Evolutionary conservation across 2,113 vertebrate species (phyloP), one percentile per base, ranked within the genome.

Genomic region (Chroicocephalus ridibundus): DNA sequence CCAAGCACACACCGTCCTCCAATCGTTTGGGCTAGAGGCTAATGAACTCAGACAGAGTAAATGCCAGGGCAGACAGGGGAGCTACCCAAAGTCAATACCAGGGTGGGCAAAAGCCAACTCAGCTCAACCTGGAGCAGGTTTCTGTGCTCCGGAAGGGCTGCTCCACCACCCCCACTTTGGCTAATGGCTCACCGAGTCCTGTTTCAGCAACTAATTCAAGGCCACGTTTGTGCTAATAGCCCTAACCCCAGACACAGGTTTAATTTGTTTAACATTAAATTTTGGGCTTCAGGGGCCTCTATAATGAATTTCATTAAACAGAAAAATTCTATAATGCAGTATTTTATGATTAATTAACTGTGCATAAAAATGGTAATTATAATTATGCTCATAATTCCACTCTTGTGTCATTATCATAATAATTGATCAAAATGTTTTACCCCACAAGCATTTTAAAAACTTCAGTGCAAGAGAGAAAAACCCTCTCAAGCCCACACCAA

Each of bases 341-440:
- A 74, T 95, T 97, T 98, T 97, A 97, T 94, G 96, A 98, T 98
- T 98, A 98, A 98, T 98, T 96, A 97, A 97, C 90, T 69, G 16
- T 92, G 74, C 93, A 97, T 97, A 95, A 98, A 98, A 96, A 97
- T 86, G 90, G 82, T 96, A 97, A 97, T 98, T 98, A 91, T 91
- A 97, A 98, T 97, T 97, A 96, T 13, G 91, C 87, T 97, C 93
- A 78, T 98, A 98, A 98, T 97, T 98, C 97, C 92, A 91, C 87
- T 95, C 62, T 8, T 49, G 76, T 71, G 83, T 21, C 89, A 34
- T 95, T 95, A 97, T 91, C 93, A 82, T 88, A 57, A 82, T 94
- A 97, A 98, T 96, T 87, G 96, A 98, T 97, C 97, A 96, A 97
- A 96, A 64, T 57, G 57, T 96, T 97, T 97, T 78, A 92, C 57